These are phyloP conservation scores for Hippotragus niger DNA, from an alignment of 2,113 vertebrate genomes.

Conservation along the genomic window DNA sequence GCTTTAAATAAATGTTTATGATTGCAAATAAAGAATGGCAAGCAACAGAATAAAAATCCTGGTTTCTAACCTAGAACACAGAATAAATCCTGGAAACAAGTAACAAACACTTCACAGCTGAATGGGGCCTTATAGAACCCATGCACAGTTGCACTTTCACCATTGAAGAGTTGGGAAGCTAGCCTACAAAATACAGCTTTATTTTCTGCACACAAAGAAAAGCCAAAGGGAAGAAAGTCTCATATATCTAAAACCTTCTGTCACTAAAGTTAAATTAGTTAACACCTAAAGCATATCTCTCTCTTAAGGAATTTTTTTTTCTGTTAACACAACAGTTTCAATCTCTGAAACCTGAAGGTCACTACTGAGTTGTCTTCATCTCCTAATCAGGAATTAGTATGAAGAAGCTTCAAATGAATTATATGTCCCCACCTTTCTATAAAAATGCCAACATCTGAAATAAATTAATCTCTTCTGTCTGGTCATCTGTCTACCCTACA, in stretches of 20 bases:
- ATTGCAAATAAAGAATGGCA: not conserved
- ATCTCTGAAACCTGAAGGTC: not conserved
- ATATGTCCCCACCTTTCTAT: not conserved
- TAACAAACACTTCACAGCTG: not conserved
- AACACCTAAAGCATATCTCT: not conserved
- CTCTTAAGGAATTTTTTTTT: not conserved
- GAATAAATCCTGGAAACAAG: not conserved
- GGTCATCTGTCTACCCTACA: not conserved
- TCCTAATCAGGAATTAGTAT: not conserved
- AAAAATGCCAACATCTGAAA: not conserved
- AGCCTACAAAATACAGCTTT: not conserved
- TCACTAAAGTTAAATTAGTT: not conserved
- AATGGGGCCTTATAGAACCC: not conserved
- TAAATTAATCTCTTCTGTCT: not conserved
- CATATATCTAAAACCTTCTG: not conserved
- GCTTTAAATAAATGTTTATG: not conserved
- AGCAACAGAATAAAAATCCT: not conserved
- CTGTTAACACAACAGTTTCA: not conserved
- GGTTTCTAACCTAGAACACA: not conserved
- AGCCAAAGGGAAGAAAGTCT: not conserved
- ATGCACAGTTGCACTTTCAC: not conserved
- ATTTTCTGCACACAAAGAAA: slow-evolving; percentile 12
- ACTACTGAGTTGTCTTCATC: not conserved
- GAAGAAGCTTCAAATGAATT: not conserved
- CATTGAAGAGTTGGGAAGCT: not conserved